Conservation (phyloP, 2,888 invertebrate genomes). For the Schrankia costaestrigalis region DNA sequence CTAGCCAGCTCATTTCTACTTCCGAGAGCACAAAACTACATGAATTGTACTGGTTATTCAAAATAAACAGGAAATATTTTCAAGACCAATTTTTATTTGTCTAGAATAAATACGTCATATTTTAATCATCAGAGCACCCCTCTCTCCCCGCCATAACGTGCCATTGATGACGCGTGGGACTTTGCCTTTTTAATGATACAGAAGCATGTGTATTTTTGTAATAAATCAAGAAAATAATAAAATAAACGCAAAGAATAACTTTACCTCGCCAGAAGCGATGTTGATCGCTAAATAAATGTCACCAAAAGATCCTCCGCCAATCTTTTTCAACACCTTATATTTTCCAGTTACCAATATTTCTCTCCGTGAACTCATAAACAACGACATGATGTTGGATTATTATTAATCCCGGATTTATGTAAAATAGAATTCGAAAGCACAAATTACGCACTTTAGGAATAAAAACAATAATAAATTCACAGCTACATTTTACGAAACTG, state of each 20-base stretch:
- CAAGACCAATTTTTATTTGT: constrained; percentile 31
- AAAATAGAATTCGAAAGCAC: constrained; percentile 48
- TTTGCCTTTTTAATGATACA: constrained; percentile 27
- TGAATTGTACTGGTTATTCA: background rate
- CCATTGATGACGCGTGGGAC: constrained; percentile 35
- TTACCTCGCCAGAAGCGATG: constrained; percentile 94
- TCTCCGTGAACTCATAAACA: constrained; percentile 50
- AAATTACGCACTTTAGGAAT: constrained; percentile 53
- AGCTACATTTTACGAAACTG: constrained; percentile 60
- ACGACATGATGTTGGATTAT: constrained; percentile 43
- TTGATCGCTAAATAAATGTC: constrained; percentile 99
- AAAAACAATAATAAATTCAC: constrained; percentile 55
- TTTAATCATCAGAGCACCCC: constrained; percentile 34
- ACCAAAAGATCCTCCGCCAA: constrained; percentile 99
- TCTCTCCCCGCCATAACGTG: constrained; percentile 37
- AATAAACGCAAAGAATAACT: constrained; percentile 20
- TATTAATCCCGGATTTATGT: constrained; percentile 37
- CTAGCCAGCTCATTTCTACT: no score
- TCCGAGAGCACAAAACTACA: background rate
- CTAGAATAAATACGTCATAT: constrained; percentile 39
- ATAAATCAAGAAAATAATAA: constrained; percentile 15
- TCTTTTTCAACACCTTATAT: constrained; percentile 97
- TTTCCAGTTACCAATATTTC: constrained; percentile 95
- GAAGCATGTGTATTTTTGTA: constrained; percentile 21
- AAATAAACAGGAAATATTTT: constrained; percentile 39